These are phyloP conservation scores for Myioborus miniatus DNA, from an alignment of 2,797 vertebrate species.

Conservation along the genomic window DNA sequence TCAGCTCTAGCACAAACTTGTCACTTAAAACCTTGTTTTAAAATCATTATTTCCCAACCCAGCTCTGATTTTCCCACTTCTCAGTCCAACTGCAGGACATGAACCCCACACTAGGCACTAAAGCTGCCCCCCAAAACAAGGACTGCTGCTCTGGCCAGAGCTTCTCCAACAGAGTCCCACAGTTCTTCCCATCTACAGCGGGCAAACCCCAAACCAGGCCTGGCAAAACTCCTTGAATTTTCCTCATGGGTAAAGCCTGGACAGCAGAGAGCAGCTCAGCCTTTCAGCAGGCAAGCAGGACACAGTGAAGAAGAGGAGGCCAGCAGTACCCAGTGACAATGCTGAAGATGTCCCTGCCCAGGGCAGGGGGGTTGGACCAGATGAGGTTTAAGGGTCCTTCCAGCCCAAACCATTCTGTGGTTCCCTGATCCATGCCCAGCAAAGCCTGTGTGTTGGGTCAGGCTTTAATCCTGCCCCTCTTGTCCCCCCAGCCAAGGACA, in stretches of 20 bases:
- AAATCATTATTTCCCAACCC: neutral
- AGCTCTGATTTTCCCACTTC: neutral
- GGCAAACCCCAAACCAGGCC: neutral
- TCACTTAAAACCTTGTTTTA: neutral
- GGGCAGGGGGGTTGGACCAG: neutral
- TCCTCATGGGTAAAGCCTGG: neutral
- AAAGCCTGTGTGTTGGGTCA: neutral
- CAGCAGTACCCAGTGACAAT: neutral
- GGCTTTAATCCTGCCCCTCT: neutral
- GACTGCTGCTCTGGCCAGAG: neutral
- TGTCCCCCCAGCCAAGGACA: neutral
- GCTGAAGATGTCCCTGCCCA: neutral
- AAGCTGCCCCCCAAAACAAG: neutral
- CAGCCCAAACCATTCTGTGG: neutral
- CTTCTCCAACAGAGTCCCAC: neutral
- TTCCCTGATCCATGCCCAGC: neutral
- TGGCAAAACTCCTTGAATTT: neutral
- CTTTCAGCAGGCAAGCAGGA: neutral
- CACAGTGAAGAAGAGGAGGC: neutral
- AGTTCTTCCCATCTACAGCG: neutral
- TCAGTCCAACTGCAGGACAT: neutral
- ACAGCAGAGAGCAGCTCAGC: neutral
- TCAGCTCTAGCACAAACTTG: neutral
- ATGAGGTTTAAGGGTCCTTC: neutral
- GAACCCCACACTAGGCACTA: neutral